Base-by-base conservation (phyloP, 2,797 vertebrate species). In the Acanthurus leucopareius region DNA sequence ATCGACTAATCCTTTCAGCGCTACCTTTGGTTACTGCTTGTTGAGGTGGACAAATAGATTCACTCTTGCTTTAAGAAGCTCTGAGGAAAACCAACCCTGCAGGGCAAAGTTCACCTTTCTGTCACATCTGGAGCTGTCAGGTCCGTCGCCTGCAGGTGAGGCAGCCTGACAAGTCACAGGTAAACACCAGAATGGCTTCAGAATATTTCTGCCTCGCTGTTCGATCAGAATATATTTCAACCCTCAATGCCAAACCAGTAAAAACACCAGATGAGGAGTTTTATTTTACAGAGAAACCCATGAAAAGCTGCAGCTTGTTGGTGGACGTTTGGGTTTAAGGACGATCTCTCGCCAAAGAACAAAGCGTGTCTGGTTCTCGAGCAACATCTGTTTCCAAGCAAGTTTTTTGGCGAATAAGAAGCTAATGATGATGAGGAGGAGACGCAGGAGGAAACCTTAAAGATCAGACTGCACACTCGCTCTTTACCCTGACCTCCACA, bases 311-410 rank as follows among this genome's bases (percentile, higher is more conserved):
- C 40, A 42, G 40, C 10, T 42, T 42, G 40, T 9, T 42, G 7
- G 10, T 11, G 38, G 3, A 22, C 14, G 11, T 38, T 49, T 22
- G 3, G 15, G 9, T 14, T 48, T 4, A n/a, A 9, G 22, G 13
- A 1, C 7, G 44, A 47, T 19, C 4, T 19, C 60, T 19, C 22
- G 19, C 40, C 7, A 28, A 1, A 14, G 47, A 4, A 45, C 38
- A 11, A 19, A 62, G 25, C 10, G 1, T n/a, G 32, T 3, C 7
- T 4, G 7, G 20, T 22, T 40, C 19, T 13, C 57, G 42, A 1
- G 14, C 8, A 7, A 1, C 32, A 15, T 5, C 0, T 3, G 2
- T 8, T 7, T 2, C 11, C 3, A 9, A 48, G 2, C 15, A 17
- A 45, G 10, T 28, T 28, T 44, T 62, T 3, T 3, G 5, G 22